Conservation (phyloP, 1,140 invertebrate species). For the Physella acuta region DNA sequence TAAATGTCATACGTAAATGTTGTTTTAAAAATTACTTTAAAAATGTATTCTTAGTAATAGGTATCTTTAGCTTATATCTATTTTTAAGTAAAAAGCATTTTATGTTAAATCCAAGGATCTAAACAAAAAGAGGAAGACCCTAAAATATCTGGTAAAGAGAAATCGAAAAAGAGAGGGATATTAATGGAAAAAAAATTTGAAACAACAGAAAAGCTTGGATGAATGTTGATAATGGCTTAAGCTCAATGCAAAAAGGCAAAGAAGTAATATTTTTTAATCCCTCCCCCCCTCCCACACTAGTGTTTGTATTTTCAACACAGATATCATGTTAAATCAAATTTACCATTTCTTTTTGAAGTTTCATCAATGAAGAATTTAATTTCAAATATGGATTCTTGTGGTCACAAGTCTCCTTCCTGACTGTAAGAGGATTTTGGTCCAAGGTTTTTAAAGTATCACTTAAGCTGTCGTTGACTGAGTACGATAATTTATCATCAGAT, state of each 20-base stretch:
- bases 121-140: too few relatives aligned
- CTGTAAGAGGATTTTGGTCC: too few relatives aligned
- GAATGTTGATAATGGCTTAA: not conserved
- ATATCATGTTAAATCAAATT: not conserved
- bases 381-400: conserved; percentile 16
- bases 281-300: too few relatives aligned
- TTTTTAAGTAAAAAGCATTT: too few relatives aligned
- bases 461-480: not conserved
- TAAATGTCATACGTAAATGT: not conserved
- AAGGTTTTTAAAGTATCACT: not conserved
- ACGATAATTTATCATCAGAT: not conserved
- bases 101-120: too few relatives aligned
- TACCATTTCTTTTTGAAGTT: conserved; percentile 20
- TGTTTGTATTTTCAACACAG: not conserved
- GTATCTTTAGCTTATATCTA: too few relatives aligned
- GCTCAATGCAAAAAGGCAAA: not conserved
- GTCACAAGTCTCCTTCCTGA: too few relatives aligned
- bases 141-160: too few relatives aligned
- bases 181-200: too few relatives aligned
- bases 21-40: not conserved
- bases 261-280: not conserved
- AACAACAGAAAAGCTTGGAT: too few relatives aligned
- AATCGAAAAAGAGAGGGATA: too few relatives aligned
- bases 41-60: not conserved
- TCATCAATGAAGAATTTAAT: conserved; percentile 4